Base-by-base conservation (phyloP, 92 coral and sea anemone species). In the Ricordea florida region DNA sequence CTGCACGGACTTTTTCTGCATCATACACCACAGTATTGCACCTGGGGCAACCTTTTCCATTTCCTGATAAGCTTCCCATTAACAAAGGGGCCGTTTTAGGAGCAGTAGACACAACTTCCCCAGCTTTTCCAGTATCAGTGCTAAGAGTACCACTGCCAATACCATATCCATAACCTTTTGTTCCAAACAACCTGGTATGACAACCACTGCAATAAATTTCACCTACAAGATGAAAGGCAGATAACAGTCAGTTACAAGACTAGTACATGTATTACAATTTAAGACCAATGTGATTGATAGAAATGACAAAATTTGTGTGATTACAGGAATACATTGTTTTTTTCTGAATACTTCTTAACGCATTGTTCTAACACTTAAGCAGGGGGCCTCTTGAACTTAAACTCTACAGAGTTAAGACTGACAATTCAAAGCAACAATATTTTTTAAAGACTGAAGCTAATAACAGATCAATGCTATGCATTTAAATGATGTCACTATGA, bases 151-250 rank as follows among this genome's bases (percentile, higher is more conserved):
- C 96, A 38, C 92, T 90, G 31, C 96, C 96, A n/a, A 69, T 37
- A 40, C 96, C 96, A 74, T 82, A 90, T 0, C 96, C 96, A 53
- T 90, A 90, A 8, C 96, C 96, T 53, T 87, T 90, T 44, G 90
- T 78, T 35, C 96, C 96, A 79, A 87, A 90, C 24, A 42, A 33
- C 50, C 90, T 78, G 43, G 87, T 81, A 45, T 90, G 84, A 59
- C 96, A 90, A 58, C 85, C 72, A 62, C 48, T 62, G 65, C 96
- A 90, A 31, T 82, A 90, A 52, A 90, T 74, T 52, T 90, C 88
- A 30, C 85, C 89, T 90, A 25, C 2, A 36, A 32, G 23, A 17
- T 20, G 26, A 55, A 57, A 37, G 6, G 45, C 28, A 43, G 8
- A 20, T 17, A 34, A 15, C 16, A 46, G 7, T 55, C 7, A 24